These are phyloP conservation scores for Xiphophorus hellerii DNA, from an alignment of 2,113 vertebrate genomes.

Conservation along the genomic window DNA sequence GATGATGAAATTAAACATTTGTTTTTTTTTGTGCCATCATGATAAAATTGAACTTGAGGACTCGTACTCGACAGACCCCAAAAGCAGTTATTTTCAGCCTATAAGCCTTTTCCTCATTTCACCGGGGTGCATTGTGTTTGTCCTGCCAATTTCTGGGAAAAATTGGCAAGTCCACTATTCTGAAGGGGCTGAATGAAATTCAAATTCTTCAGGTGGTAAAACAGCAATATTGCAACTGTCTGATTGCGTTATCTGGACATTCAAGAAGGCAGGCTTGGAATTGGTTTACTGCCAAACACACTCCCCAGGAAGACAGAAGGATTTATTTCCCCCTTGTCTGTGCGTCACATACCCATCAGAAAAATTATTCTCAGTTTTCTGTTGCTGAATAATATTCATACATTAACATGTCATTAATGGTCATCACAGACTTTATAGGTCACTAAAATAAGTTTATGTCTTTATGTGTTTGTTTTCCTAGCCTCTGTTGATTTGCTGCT, in stretches of 20 bases:
- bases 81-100: constrained; percentile 61
- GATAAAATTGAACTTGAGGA: constrained; percentile 62
- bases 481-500: constrained; percentile 15
- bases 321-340: constrained; percentile 82
- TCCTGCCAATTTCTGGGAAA: constrained; percentile 67
- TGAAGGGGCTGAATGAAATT: constrained; percentile 74
- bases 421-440: constrained; percentile 67
- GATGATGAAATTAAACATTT: constrained; percentile 63
- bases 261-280: constrained; percentile 77
- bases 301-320: constrained; percentile 76
- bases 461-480: constrained; percentile 54
- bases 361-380: constrained; percentile 78
- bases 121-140: constrained; percentile 66
- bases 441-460: constrained; percentile 69
- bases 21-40: constrained; percentile 56
- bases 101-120: constrained; percentile 70
- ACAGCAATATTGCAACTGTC: constrained; percentile 78
- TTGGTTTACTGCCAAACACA: constrained; percentile 79
- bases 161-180: constrained; percentile 71
- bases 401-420: constrained; percentile 78
- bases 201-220: constrained; percentile 79
- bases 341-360: constrained; percentile 79
- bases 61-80: constrained; percentile 30
- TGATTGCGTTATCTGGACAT: constrained; percentile 78
- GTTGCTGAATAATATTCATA: constrained; percentile 76